phyloP scores from a whole-genome alignment of 1,140 invertebrate genomes.

The Drosophila simulans region DNA sequence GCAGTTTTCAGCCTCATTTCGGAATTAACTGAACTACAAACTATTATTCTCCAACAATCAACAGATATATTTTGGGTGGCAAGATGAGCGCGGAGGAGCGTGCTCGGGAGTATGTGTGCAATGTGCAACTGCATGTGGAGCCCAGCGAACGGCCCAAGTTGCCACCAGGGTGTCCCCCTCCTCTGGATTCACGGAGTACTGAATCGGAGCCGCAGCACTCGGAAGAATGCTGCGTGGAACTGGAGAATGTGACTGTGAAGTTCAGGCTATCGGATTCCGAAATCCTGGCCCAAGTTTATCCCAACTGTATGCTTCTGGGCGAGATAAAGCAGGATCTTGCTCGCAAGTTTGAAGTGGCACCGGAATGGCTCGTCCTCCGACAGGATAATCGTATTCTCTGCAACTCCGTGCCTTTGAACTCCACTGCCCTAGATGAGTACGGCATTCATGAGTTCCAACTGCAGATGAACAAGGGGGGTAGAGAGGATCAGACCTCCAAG shows the following conservation, averaged over 20 bases:
- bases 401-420: conserved; percentile 49
- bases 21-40: conserved; percentile 18
- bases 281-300: conserved; percentile 80
- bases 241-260: conserved; percentile 81
- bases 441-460: conserved; percentile 76
- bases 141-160: conserved; percentile 34
- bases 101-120: conserved; percentile 45
- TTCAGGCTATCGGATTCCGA: conserved; percentile 63
- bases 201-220: conserved; percentile 43
- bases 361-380: conserved; percentile 48
- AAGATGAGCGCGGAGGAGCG: conserved; percentile 52
- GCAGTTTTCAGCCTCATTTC: conserved; percentile 20
- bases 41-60: conserved; percentile 1
- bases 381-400: conserved; percentile 51
- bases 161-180: conserved; percentile 24
- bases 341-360: conserved; percentile 71
- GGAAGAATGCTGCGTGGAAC: conserved; percentile 40
- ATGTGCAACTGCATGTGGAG: conserved; percentile 59
- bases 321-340: conserved; percentile 78
- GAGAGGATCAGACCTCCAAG: conserved; percentile 13
- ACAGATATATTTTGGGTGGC: conserved; percentile 18
- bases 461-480: conserved; percentile 12
- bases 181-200: conserved; percentile 30
- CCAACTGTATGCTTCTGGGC: conserved; percentile 74
- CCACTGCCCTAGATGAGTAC: conserved; percentile 66